Base-by-base conservation (phyloP, 2,113 vertebrate genomes). In the Forbesichthys papilliferus region DNA sequence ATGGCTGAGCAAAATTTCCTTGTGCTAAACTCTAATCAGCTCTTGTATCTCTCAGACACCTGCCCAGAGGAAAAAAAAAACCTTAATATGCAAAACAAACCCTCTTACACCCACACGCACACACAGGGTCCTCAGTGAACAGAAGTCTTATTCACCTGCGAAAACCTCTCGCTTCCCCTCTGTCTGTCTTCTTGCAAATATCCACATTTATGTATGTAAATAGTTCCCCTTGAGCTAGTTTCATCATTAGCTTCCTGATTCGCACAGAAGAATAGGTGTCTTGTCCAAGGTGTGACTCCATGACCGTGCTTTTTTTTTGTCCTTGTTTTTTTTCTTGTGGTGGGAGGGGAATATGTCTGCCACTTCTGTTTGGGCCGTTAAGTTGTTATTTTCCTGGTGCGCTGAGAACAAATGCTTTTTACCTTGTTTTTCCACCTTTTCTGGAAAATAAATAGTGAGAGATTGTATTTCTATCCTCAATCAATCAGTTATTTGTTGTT, bases 161-260 rank as follows among this genome's bases (percentile, higher is more conserved):
- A 42, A 42, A 6, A 79, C 83, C 73, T 47, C 84, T 77, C 73
- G 59, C 87, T 84, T 78, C 76, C 84, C 77, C 86, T 88, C 84
- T 77, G 82, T 78, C 80, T 87, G 83, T 84, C 86, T 89, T 87
- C 88, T 91, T 92, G 91, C 92, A 93, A 92, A 92, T 92, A 74
- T 86, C 86, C 83, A 87, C 87, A 84, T 93, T 89, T 89, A 90
- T 88, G 78, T 87, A 93, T 92, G 90, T 87, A 93, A 93, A 92
- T 93, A 71, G 61, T 86, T 91, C 80, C 82, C 84, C 85, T 81
- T 78, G 70, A 84, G 74, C 84, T 71, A 47, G 72, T 66, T 84
- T 77, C 56, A 86, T 77, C 87, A 88, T 84, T 54, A 88, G 86
- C 84, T 89, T 91, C 89, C 91, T 87, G 86, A 75, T 87, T 75